Percentiles rank a stretch among this genome's conserved stretches.
phyloP scores from a whole-genome alignment of 1,140 invertebrate species.

The Ephestia elutella region DNA sequence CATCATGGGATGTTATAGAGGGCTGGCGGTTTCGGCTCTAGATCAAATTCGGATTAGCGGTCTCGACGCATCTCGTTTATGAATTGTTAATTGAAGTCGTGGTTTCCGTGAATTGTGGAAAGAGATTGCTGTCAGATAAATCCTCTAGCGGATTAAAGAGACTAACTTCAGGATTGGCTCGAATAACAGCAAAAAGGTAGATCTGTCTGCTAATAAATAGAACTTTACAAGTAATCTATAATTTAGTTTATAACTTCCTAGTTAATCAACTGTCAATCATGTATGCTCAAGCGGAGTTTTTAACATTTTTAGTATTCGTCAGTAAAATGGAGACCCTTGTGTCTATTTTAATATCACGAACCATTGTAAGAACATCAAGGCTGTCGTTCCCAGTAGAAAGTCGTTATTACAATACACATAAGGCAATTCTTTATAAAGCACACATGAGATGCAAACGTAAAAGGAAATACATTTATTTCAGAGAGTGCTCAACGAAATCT shows the following conservation, averaged over 20 bases:
- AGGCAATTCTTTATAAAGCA: not conserved
- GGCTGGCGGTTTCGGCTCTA: conserved; percentile 8
- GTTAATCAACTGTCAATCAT: too few relatives aligned
- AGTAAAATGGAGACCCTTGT: too few relatives aligned
- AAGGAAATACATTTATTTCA: not conserved
- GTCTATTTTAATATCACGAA: too few relatives aligned
- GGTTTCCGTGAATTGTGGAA: not conserved
- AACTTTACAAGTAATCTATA: too few relatives aligned
- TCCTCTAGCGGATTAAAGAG: not conserved
- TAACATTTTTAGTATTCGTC: too few relatives aligned
- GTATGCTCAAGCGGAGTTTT: too few relatives aligned
- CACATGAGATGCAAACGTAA: not conserved
- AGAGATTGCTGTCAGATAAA: not conserved
- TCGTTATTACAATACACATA: not conserved
- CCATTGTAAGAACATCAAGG: not conserved
- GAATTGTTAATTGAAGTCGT: conserved; percentile 8
- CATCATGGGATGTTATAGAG: not conserved
- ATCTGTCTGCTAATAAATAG: too few relatives aligned
- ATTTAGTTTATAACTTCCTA: too few relatives aligned
- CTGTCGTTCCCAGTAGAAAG: not conserved
- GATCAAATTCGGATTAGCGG: conserved; percentile 10
- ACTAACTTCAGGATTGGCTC: not conserved
- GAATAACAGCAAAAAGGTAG: too few relatives aligned
- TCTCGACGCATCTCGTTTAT: conserved; percentile 5
- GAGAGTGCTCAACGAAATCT: not conserved